Evolutionary conservation across 1,140 invertebrate genomes (phyloP), one percentile per base, ranked within the genome.

Genomic region (Drosophila ananassae): DNA sequence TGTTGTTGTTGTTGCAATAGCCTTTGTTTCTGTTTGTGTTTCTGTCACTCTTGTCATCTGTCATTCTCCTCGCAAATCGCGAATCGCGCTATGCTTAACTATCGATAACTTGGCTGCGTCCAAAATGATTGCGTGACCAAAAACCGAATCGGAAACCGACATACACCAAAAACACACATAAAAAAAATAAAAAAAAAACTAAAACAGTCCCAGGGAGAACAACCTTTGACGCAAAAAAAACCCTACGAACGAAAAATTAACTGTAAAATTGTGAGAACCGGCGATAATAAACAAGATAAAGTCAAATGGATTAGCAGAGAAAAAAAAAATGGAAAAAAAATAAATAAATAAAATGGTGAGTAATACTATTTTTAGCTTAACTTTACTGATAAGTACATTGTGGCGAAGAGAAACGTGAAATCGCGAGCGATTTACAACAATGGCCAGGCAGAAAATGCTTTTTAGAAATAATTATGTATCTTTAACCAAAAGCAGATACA

Each of bases 401-500:
- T 25, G 58, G 51, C 22, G 37, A 50, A 69, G 13, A 22, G 59
- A 61, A 73, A 53, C 69, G 77, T 90, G 84, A 91, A 91, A 90
- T 73, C 73, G 73, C 73, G 76, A 87, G 71, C 75, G 75, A 85
- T 82, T 90, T 91, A 89, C 77, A 82, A 90, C 80, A 91, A 91
- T 82, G 82, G 75, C 64, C 72, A 91, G 90, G 90, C 90, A 85
- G 80, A 90, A 90, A 91, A 79, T 91, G 90, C 63, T 90, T 91
- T 91, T 91, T 84, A 90, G 84, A 90, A 91, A 91, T 89, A 90
- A 90, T 90, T 90, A 90, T 90, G 82, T 90, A 90, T 90, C 83
- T 90, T 83, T 79, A 84, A 75, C 77, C 73, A 77, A 89, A 84
- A 80, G 69, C 74, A 90, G 73, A 85, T 84, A 84, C 76, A 79